A percentile compares a stretch with the other conserved stretches of the same genome.
phyloP scores from a whole-genome alignment of 2,113 vertebrate species.

The Dipodomys spectabilis region DNA sequence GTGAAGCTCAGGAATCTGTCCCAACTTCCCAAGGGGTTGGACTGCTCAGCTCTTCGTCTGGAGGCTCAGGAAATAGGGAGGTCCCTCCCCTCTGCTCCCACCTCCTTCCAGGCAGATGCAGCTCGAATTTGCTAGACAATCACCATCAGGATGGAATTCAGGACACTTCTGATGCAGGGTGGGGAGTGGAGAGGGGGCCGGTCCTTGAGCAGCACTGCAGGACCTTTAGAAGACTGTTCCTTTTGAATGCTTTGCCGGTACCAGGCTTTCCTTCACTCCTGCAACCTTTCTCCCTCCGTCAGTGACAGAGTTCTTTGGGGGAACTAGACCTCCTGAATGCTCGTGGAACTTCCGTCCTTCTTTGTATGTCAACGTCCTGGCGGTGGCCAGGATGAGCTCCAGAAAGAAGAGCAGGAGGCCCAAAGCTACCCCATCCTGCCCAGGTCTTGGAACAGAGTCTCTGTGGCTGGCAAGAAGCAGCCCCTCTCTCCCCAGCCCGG shows the following conservation, averaged over 20 bases:
- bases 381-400: background rate
- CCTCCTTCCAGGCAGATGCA: accelerated
- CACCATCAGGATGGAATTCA: background rate
- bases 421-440: background rate
- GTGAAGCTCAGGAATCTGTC: background rate
- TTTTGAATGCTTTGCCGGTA: background rate
- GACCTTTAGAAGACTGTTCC: accelerated
- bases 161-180: background rate
- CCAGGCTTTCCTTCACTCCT: background rate
- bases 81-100: background rate
- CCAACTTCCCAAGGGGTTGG: accelerated
- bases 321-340: too few relatives aligned
- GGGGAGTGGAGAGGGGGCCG: too few relatives aligned
- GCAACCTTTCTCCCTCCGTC: too few relatives aligned
- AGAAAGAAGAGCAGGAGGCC: background rate
- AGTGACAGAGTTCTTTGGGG: too few relatives aligned
- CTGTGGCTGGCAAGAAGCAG: background rate
- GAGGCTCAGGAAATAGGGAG: accelerated
- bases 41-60: accelerated
- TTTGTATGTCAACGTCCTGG: accelerated
- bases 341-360: background rate
- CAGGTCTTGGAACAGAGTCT: background rate
- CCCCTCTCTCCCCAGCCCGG: background rate
- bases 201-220: background rate
- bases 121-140: background rate